Evolutionary conservation across 2,797 vertebrate species (phyloP), one percentile per base, ranked within the genome.

Genomic region (Astyanax mexicanus): DNA sequence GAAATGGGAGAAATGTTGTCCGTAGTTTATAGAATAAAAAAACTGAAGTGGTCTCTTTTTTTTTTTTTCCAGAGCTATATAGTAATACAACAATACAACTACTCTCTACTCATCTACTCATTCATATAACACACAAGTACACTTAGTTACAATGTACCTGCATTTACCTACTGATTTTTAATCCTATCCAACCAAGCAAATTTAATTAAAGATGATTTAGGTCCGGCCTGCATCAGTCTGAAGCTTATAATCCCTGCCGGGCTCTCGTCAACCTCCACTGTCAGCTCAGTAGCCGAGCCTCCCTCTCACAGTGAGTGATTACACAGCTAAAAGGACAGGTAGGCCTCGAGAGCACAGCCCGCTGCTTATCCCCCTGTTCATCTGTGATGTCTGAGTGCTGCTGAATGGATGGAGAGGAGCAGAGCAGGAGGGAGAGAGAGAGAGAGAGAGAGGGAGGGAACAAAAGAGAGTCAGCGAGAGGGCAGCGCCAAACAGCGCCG

Each of bases 261-360:
- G 11, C 37, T 38, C 9, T 32, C 3, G 8, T 51, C 57, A 61
- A 15, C 3, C 3, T 72, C 32, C 45, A 0, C 35, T 23, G 23
- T 5, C 58, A 64, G 45, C 8, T 35, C 38, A 10, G 47, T 54
- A 64, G 17, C 10, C 10, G 23, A 54, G 17, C 25, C 51, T n/a
- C 1, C 37, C 71, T 19, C 71, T 54, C 45, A 38, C 35, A 32
- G 60, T 0, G 15, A 67, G 21, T 49, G 37, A 74, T 74, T 66
- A 54, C 64, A 17, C 29, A 75, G 54, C 69, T 68, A 32, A 54
- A 35, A 64, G 38, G 47, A 64, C 32, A 68, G 68, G 23, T 21
- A 68, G 47, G 47, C 60, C 70, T 80, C 27, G 47, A 54, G 61
- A 69, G 51, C 52, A 35, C 42, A 65, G 65, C 74, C 75, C 72